These are phyloP conservation scores for Anoplopoma fimbria DNA, from an alignment of 2,113 vertebrate genomes.

Conservation along the genomic window DNA sequence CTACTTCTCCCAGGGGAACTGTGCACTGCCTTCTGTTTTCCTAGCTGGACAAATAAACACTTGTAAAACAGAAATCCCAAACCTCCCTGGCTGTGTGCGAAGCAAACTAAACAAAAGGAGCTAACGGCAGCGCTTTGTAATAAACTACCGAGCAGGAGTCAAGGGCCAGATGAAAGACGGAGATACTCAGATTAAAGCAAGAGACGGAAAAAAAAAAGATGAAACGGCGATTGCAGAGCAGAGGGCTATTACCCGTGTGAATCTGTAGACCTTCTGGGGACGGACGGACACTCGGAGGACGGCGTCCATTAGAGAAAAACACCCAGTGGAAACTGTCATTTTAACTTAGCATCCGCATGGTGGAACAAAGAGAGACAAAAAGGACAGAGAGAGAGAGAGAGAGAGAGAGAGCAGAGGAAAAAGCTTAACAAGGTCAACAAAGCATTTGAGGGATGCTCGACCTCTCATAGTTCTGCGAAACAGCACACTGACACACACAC, in stretches of 20 bases:
- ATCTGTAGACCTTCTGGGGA: conserved; percentile 41
- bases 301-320: conserved; percentile 61
- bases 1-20: conserved; percentile 52
- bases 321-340: conserved; percentile 67
- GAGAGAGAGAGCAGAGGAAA: conserved; percentile 38
- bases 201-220: not conserved
- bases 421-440: conserved; percentile 72
- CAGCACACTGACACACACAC: conserved; percentile 21
- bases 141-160: conserved; percentile 32
- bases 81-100: conserved; percentile 26
- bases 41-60: conserved; percentile 61
- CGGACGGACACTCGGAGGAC: conserved; percentile 5
- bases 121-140: conserved; percentile 42
- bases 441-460: conserved; percentile 64
- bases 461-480: conserved; percentile 45
- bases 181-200: conserved; percentile 24
- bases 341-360: conserved; percentile 51
- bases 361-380: conserved; percentile 57
- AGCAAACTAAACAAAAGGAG: conserved; percentile 49
- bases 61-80: conserved; percentile 69
- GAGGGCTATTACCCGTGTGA: conserved; percentile 44
- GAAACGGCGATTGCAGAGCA: conserved; percentile 2
- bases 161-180: conserved; percentile 25
- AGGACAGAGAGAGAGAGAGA: conserved; percentile 24
- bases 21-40: conserved; percentile 48